Conservation (phyloP, 2,888 invertebrate species). For the Conomelus anceps region DNA sequence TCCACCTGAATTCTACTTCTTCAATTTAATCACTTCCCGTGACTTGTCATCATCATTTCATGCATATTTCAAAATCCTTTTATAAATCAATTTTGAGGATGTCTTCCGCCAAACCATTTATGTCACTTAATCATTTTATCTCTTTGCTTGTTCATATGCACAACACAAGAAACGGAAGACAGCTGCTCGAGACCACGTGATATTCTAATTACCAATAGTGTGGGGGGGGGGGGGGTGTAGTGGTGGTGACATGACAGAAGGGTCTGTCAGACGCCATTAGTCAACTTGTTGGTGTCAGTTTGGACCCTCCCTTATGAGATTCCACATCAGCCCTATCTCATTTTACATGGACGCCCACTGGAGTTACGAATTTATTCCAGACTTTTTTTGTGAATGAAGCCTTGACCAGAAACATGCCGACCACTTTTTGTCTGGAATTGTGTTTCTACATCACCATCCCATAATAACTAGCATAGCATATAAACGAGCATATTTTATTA, state of each 20-base stretch:
- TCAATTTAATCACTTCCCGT: neutral
- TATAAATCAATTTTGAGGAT: neutral
- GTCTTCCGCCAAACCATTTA: neutral
- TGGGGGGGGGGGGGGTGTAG: neutral
- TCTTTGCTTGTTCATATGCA: neutral
- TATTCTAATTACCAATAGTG: neutral
- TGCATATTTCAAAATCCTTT: neutral
- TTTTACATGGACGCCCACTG: neutral
- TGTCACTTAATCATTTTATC: neutral
- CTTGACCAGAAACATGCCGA: neutral
- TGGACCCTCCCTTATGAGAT: neutral
- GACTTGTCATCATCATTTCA: neutral
- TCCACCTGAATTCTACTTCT: no score
- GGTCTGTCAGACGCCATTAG: neutral
- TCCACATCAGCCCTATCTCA: neutral
- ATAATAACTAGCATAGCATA: no score
- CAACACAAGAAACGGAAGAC: neutral
- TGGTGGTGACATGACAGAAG: neutral
- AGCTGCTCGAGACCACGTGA: neutral
- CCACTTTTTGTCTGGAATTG: neutral
- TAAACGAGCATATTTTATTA: neutral
- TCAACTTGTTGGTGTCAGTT: neutral
- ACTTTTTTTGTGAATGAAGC: neutral
- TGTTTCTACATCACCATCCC: neutral
- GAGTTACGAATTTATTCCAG: neutral